phyloP scores from a whole-genome alignment of 2,888 invertebrate species.

The Ptilodon capucinus region DNA sequence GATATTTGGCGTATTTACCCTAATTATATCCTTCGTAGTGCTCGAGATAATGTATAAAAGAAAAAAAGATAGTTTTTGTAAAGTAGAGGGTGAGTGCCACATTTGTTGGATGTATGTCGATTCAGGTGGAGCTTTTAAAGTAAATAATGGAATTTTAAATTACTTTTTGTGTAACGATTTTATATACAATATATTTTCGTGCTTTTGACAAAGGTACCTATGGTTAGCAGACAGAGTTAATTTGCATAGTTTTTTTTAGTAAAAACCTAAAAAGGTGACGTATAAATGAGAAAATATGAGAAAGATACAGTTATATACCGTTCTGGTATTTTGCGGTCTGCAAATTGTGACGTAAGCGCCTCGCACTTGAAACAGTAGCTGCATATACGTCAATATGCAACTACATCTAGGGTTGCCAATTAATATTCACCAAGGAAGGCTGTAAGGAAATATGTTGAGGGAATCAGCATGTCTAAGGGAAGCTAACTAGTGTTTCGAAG shows the following conservation, averaged over 20 bases:
- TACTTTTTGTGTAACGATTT: neutral
- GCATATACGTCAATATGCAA: neutral
- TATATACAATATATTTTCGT: no score
- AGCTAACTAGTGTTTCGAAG: no score
- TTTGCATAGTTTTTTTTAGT: no score
- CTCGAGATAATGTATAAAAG: slow-evolving; percentile 39
- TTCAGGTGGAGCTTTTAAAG: slow-evolving; percentile 24
- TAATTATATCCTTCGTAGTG: slow-evolving; percentile 54
- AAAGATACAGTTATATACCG: neutral
- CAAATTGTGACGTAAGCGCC: neutral
- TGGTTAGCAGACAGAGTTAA: no score
- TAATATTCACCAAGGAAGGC: no score
- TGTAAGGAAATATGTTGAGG: no score
- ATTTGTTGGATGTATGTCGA: slow-evolving; percentile 21
- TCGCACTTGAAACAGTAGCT: neutral
- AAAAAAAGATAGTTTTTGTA: slow-evolving; percentile 29
- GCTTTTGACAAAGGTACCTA: no score
- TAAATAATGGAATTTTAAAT: slow-evolving; percentile 16
- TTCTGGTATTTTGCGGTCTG: neutral
- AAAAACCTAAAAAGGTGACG: no score
- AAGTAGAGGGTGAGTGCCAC: slow-evolving; percentile 44
- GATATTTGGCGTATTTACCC: slow-evolving; percentile 56
- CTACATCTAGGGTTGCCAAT: neutral
- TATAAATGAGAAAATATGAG: no score
- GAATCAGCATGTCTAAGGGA: no score